These are phyloP conservation scores for Archips xylosteana DNA, from an alignment of 2,888 invertebrate species.

Conservation along the genomic window DNA sequence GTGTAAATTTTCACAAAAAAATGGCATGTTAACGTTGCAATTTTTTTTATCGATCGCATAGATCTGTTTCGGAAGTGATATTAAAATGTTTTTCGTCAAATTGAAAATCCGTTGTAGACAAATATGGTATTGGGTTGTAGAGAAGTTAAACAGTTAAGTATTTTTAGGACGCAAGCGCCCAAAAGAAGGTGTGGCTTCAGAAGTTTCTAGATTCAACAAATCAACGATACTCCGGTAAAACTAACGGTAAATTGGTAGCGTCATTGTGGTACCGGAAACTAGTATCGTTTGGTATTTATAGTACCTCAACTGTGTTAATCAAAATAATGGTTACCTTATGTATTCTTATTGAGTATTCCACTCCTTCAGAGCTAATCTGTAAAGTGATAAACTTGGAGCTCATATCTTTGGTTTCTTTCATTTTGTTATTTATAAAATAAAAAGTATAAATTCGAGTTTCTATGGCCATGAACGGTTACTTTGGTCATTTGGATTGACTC, in stretches of 20 bases:
- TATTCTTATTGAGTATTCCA: neutral
- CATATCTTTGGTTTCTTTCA: neutral
- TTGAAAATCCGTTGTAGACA: constrained; percentile 9
- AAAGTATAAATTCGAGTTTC: too few relatives aligned
- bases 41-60: constrained; percentile 2
- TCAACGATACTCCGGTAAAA: constrained; percentile 10
- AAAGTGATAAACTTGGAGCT: neutral
- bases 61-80: constrained; percentile 15
- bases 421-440: too few relatives aligned
- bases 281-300: constrained; percentile 23
- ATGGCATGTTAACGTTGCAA: constrained; percentile 4
- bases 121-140: constrained; percentile 29
- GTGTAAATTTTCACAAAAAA: constrained; percentile 11
- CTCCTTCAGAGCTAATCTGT: neutral
- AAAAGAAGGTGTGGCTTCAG: constrained; percentile 32
- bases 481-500: too few relatives aligned
- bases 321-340: neutral
- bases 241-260: neutral
- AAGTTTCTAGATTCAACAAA: constrained; percentile 21
- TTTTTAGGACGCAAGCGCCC: constrained; percentile 62
- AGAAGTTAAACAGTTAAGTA: constrained; percentile 26
- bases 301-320: constrained; percentile 28
- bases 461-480: too few relatives aligned
- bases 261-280: neutral
- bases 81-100: neutral